A percentile compares a stretch with the other conserved stretches of the same genome.
Evolutionary conservation across 2,797 vertebrate genomes (phyloP).

Genomic region (Meda fulgida): DNA sequence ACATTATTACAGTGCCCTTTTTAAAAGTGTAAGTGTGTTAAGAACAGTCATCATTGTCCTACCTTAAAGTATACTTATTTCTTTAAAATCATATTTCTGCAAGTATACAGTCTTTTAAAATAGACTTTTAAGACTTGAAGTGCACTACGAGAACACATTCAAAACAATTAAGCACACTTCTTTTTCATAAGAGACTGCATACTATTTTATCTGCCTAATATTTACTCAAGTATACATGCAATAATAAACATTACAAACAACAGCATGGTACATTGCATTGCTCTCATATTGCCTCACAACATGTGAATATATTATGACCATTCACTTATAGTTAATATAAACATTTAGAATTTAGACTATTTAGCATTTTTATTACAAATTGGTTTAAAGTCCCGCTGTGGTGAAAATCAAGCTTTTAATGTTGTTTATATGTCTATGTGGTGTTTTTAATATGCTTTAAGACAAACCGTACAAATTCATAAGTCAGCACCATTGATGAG

Average conservation of each 20-base stretch:
- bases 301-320: neutral
- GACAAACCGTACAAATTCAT: no score
- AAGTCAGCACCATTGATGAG: no score
- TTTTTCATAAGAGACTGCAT: neutral
- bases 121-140: neutral
- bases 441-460: no score
- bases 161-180: neutral
- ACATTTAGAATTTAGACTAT: neutral
- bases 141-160: neutral
- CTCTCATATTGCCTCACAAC: neutral
- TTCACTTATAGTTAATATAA: neutral
- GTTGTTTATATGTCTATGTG: no score
- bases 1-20: neutral
- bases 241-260: neutral
- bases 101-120: neutral
- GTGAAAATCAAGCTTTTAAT: no score
- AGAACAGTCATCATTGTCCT: no score
- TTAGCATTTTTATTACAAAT: neutral
- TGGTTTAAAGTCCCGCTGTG: no score
- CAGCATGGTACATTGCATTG: neutral
- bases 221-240: neutral
- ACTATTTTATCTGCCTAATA: neutral
- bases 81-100: neutral
- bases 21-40: neutral
- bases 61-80: neutral